A percentile compares a stretch with the other conserved stretches of the same genome.
Evolutionary conservation across 2,797 vertebrate genomes (phyloP).

Genomic region (Glyptemys insculpta): DNA sequence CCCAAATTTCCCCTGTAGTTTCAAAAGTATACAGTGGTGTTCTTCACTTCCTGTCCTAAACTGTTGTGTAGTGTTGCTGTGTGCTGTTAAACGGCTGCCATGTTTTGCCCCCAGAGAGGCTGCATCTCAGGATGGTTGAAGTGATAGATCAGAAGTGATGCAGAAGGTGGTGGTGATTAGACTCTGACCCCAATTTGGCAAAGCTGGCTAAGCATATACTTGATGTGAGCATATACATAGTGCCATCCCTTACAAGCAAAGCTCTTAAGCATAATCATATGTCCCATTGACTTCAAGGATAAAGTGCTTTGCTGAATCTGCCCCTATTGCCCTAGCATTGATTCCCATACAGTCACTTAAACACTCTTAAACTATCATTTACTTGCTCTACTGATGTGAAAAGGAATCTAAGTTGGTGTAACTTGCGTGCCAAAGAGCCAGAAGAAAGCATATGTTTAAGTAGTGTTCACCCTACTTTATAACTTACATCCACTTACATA

Average conservation of each 20-base stretch:
- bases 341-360: background rate
- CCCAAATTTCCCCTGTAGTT: background rate
- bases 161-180: background rate
- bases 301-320: background rate
- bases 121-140: background rate
- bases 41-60: background rate
- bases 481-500: background rate
- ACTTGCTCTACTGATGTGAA: background rate
- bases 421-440: background rate
- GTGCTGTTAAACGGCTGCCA: background rate
- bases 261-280: background rate
- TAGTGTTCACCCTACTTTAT: background rate
- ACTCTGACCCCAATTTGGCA: background rate
- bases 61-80: background rate
- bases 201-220: background rate
- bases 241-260: background rate
- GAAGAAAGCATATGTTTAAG: background rate
- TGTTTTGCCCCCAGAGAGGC: background rate
- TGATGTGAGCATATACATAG: background rate
- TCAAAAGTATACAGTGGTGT: accelerated
- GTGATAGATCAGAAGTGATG: background rate
- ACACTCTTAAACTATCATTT: background rate
- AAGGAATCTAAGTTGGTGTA: background rate
- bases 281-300: background rate
- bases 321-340: background rate